Evolutionary conservation across 2,888 invertebrate species (phyloP).

Genomic region (Acleris sparsana): DNA sequence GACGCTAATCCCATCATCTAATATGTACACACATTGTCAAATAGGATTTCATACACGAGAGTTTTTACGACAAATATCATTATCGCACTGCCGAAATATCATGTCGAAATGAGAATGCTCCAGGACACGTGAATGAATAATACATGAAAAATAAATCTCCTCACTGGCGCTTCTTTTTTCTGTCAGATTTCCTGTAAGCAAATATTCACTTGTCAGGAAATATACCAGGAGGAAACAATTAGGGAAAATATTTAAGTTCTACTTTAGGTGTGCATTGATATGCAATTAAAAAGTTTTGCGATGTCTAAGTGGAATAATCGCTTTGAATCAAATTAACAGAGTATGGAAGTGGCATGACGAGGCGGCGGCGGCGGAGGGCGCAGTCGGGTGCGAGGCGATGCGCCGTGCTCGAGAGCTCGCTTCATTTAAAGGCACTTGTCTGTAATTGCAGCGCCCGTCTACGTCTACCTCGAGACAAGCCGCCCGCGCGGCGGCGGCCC

Average conservation of each 20-base stretch:
- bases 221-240: neutral
- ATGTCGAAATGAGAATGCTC: slow-evolving; percentile 74
- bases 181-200: slow-evolving; percentile 66
- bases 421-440: slow-evolving; percentile 83
- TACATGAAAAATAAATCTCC: slow-evolving; percentile 80
- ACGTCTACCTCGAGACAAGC: slow-evolving; percentile 66
- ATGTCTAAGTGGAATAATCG: slow-evolving; percentile 52
- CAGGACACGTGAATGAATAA: slow-evolving; percentile 78
- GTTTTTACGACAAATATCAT: slow-evolving; percentile 70
- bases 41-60: slow-evolving; percentile 38
- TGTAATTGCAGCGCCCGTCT: slow-evolving; percentile 75
- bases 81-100: slow-evolving; percentile 72
- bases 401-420: slow-evolving; percentile 82
- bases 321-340: slow-evolving; percentile 71
- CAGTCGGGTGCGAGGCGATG: slow-evolving; percentile 73
- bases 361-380: slow-evolving; percentile 57
- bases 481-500: slow-evolving; percentile 59
- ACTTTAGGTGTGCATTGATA: slow-evolving; percentile 1
- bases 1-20: slow-evolving; percentile 6
- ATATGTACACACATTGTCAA: slow-evolving; percentile 22
- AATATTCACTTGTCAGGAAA: slow-evolving; percentile 51
- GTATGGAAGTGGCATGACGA: slow-evolving; percentile 59
- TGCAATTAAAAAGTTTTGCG: slow-evolving; percentile 38
- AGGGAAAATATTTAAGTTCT: neutral
- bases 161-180: slow-evolving; percentile 55